These are phyloP conservation scores for Euclidia mi DNA, from an alignment of 2,888 invertebrate genomes.

Conservation along the genomic window DNA sequence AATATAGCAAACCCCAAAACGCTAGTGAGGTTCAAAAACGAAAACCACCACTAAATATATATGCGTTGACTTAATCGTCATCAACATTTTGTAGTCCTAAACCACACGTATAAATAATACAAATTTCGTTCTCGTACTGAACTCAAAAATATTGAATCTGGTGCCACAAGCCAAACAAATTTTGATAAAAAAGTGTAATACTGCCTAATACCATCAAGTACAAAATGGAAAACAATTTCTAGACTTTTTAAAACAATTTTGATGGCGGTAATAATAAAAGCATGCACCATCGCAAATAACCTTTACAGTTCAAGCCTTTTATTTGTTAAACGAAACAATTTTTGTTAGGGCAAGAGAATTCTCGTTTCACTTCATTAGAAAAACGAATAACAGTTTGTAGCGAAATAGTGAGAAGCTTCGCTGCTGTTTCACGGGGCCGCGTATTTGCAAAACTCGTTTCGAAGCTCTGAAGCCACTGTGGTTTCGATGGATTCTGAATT, in stretches of 20 bases:
- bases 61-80: too few relatives aligned
- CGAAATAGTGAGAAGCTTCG: constrained; percentile 51
- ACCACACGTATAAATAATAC: too few relatives aligned
- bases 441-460: constrained; percentile 12
- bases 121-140: too few relatives aligned
- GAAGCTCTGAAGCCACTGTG: constrained; percentile 6
- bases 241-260: constrained; percentile 1
- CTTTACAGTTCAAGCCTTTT: constrained; percentile 22
- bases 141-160: too few relatives aligned
- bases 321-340: constrained; percentile 39
- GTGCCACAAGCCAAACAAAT: too few relatives aligned
- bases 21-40: too few relatives aligned
- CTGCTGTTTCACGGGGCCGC: constrained; percentile 41
- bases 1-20: too few relatives aligned
- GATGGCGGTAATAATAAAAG: constrained; percentile 8
- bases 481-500: constrained; percentile 6
- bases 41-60: too few relatives aligned
- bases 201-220: too few relatives aligned
- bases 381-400: constrained; percentile 47
- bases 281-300: constrained; percentile 21
- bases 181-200: too few relatives aligned
- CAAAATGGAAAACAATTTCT: not conserved
- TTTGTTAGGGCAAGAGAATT: constrained; percentile 35
- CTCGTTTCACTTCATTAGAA: constrained; percentile 55
- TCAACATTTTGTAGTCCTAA: too few relatives aligned